Evolutionary conservation across 2,797 vertebrate species (phyloP), one percentile per base, ranked within the genome.

Genomic region (Sitta carolinensis): DNA sequence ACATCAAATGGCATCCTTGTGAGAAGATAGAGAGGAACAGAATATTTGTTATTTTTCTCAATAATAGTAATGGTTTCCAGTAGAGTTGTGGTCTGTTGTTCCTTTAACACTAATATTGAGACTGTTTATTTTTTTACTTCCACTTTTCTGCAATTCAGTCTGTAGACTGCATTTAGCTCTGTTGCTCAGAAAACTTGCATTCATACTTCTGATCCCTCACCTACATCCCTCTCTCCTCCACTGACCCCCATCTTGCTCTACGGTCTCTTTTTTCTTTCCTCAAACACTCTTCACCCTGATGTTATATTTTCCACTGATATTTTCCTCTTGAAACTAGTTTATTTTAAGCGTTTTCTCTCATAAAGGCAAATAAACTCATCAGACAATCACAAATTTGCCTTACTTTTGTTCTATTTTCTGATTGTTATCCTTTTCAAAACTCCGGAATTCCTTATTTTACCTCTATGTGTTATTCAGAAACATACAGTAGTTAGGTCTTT

Each of bases 401-500:
- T 63, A 9, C 0, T 63, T 89, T 87, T 76, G 5, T 79, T 69
- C 15, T 72, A 2, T 55, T 89, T 93, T 88, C 34, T 77, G 34
- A 19, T 30, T 62, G 1, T 32, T 83, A 50, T 1, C 5, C 16
- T 69, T 48, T 80, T 70, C 16, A 85, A 57, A 70, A 70, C 9
- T 51, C 16, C 18, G 32, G 9, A 45, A 13, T 30, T 52, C 1
- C 32, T 66, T 54, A 4, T 34, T 66, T 52, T 36, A 8, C 2
- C 1, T 9, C 16, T 52, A 30, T 16, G 83, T 2, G 2, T 78
- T 48, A 23, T 62, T 59, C 15, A 36, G 59, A 67, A 30, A n/a
- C 16, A 1, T 10, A 69, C 6, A 2, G 9, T 32, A 7, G 13
- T 38, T 26, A 14, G 0, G 1, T 9, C 5, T 20, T 45, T n/a